Evolutionary conservation across 2,797 vertebrate genomes (phyloP).

Genomic region (Chanos chanos): DNA sequence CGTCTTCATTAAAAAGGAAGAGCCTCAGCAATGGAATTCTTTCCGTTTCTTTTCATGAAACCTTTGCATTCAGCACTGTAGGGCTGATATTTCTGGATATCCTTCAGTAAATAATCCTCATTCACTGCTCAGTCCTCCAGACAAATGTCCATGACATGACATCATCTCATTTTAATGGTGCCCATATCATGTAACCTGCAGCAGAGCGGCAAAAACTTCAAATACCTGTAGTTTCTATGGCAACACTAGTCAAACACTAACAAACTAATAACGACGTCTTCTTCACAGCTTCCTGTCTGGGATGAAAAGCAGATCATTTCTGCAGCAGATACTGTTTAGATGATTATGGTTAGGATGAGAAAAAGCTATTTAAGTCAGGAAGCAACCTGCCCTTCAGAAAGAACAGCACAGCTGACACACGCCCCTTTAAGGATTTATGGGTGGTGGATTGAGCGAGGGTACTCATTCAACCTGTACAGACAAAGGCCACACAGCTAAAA

Average conservation of each 20-base stretch:
- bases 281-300: too few species aligned
- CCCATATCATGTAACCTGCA: background rate
- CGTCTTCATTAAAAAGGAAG: too few species aligned
- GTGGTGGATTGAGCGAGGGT: slow-evolving; percentile 8
- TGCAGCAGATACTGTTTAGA: background rate
- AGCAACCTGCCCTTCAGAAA: slow-evolving; percentile 30
- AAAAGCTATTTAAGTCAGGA: slow-evolving; percentile 26
- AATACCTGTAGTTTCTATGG: background rate
- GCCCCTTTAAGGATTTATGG: slow-evolving; percentile 30
- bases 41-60: too few species aligned
- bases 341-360: background rate
- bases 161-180: background rate
- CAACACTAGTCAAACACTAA: background rate
- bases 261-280: background rate
- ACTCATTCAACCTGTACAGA: slow-evolving; percentile 21
- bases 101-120: too few species aligned
- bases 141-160: slow-evolving; percentile 2
- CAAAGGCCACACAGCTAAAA: slow-evolving; percentile 20
- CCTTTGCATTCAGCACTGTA: too few species aligned
- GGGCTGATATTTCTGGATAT: too few species aligned
- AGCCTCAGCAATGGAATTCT: too few species aligned
- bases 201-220: background rate
- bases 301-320: background rate
- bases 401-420: too few species aligned
- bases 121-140: slow-evolving; percentile 25